These are phyloP conservation scores for Carassius gibelio DNA, from an alignment of 2,113 vertebrate species.

Conservation along the genomic window DNA sequence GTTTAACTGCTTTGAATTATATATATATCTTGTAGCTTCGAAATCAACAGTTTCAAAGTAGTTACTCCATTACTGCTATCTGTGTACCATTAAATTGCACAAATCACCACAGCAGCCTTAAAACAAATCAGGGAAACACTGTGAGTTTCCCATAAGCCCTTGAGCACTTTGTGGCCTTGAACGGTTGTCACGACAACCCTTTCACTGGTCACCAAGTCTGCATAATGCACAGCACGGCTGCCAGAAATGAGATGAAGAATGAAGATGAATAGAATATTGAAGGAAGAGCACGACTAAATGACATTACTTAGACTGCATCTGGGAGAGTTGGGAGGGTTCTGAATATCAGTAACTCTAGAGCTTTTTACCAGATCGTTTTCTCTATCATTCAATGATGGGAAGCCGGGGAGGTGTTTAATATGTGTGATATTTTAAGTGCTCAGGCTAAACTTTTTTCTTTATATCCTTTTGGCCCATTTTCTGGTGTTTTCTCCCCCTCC, in stretches of 20 bases:
- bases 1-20: background rate
- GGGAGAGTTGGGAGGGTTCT: background rate
- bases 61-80: background rate
- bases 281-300: constrained; percentile 9
- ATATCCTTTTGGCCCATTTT: constrained; percentile 16
- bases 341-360: constrained; percentile 20
- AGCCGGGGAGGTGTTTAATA: constrained; percentile 1
- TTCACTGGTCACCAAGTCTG: constrained; percentile 23
- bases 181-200: constrained; percentile 39
- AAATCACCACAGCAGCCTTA: background rate
- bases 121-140: constrained; percentile 12
- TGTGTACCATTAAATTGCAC: background rate
- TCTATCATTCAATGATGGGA: constrained; percentile 18
- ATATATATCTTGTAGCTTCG: background rate
- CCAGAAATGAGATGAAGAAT: constrained; percentile 10
- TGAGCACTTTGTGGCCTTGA: constrained; percentile 24
- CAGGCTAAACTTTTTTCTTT: background rate
- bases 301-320: background rate
- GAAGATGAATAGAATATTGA: constrained; percentile 15
- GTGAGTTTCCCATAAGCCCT: constrained; percentile 20
- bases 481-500: constrained; percentile 4
- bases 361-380: background rate
- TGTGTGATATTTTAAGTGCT: background rate
- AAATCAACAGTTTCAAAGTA: background rate
- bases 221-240: constrained; percentile 15